Evolutionary conservation across 1,140 invertebrate genomes (phyloP).

Genomic region (Lerema accius): DNA sequence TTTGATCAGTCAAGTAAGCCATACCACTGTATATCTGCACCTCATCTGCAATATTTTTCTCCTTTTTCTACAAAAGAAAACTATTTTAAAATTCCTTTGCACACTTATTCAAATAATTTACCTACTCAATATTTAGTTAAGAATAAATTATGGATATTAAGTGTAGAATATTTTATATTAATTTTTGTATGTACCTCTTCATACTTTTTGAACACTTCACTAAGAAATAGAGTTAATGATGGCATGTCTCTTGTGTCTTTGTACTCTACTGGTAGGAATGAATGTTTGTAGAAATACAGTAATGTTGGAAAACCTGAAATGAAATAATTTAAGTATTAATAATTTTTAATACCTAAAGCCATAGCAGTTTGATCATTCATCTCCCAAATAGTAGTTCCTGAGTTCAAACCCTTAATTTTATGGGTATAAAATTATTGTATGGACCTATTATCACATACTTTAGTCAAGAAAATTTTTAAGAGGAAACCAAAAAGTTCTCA

Average conservation of each 20-base stretch:
- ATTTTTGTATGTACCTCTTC: constrained; percentile 51
- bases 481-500: too few relatives aligned
- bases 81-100: background rate
- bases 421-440: too few relatives aligned
- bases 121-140: too few relatives aligned
- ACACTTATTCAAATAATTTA: too few relatives aligned
- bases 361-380: too few relatives aligned
- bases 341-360: too few relatives aligned
- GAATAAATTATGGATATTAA: too few relatives aligned
- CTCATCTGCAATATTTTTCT: constrained; percentile 49
- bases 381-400: too few relatives aligned
- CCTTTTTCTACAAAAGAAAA: constrained; percentile 23
- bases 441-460: too few relatives aligned
- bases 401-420: too few relatives aligned
- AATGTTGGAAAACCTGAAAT: constrained; percentile 72
- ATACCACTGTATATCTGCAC: constrained; percentile 70
- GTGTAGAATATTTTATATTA: background rate
- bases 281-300: constrained; percentile 70
- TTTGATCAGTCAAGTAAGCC: constrained; percentile 69
- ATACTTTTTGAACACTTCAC: constrained; percentile 66
- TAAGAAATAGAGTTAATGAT: constrained; percentile 69
- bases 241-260: constrained; percentile 71
- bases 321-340: constrained; percentile 3
- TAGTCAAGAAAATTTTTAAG: too few relatives aligned
- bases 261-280: constrained; percentile 68